phyloP scores from a whole-genome alignment of 2,113 vertebrate genomes.

The Tricholaema leucomelas region DNA sequence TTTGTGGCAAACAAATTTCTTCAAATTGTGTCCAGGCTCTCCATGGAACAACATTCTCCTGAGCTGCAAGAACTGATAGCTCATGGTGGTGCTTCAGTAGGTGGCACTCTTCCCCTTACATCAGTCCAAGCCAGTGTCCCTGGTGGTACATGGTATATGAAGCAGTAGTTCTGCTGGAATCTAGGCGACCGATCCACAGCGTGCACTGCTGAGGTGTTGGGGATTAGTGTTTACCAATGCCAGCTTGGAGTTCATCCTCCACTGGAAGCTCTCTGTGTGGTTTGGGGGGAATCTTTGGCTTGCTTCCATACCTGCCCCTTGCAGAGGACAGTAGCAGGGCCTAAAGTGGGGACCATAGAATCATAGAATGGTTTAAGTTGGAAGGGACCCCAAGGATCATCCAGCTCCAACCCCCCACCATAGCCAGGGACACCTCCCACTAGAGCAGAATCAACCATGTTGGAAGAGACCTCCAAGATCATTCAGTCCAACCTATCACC shows the following conservation, averaged over 20 bases:
- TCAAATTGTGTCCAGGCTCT: not conserved
- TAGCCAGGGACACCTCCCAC: too few species aligned
- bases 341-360: too few species aligned
- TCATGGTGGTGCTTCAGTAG: not conserved
- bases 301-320: rapidly evolving
- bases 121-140: not conserved
- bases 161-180: not conserved
- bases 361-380: too few species aligned
- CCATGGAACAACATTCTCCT: not conserved
- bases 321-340: not conserved
- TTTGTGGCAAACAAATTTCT: not conserved
- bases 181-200: rapidly evolving
- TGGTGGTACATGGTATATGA: rapidly evolving
- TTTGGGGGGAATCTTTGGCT: not conserved
- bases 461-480: too few species aligned
- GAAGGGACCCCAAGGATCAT: too few species aligned
- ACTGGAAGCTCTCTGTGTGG: not conserved
- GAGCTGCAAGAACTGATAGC: not conserved
- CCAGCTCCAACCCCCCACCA: too few species aligned
- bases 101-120: conserved; percentile 64
- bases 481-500: too few species aligned
- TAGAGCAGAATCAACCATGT: too few species aligned
- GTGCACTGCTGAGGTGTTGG: not conserved
- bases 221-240: rapidly evolving
- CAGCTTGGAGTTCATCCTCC: not conserved